Conservation (phyloP, 2,888 invertebrate genomes). For the Agrochola macilenta region DNA sequence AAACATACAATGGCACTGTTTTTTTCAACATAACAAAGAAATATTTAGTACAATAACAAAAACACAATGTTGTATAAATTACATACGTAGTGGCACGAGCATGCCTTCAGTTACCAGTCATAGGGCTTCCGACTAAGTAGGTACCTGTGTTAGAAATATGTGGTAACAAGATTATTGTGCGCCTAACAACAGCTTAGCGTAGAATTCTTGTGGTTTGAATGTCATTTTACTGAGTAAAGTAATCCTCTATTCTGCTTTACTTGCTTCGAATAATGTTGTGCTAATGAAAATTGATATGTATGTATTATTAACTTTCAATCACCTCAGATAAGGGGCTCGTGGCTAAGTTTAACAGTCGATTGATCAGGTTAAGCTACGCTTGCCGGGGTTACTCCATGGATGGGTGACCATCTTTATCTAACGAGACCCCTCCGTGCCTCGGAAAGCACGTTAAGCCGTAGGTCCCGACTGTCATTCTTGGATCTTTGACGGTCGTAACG, state of each 20-base stretch:
- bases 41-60: slow-evolving; percentile 25
- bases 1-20: slow-evolving; percentile 18
- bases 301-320: not conserved
- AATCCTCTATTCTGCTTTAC: too few relatives aligned
- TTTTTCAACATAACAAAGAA: slow-evolving; percentile 30
- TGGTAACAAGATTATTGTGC: slow-evolving; percentile 33
- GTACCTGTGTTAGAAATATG: not conserved
- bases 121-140: slow-evolving; percentile 30
- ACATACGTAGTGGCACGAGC: not conserved
- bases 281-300: not conserved
- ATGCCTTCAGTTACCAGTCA: not conserved
- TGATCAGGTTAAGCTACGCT: too few relatives aligned
- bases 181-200: slow-evolving; percentile 1
- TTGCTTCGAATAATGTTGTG: not conserved
- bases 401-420: too few relatives aligned
- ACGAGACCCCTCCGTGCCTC: too few relatives aligned
- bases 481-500: too few relatives aligned
- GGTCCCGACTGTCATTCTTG: too few relatives aligned
- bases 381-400: too few relatives aligned
- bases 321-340: not conserved
- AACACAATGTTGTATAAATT: slow-evolving; percentile 3
- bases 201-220: slow-evolving; percentile 13
- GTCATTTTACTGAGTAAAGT: not conserved
- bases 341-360: too few relatives aligned
- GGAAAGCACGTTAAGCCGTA: too few relatives aligned